Base-by-base conservation (phyloP, 2,113 vertebrate species). In the Gadus chalcogrammus region DNA sequence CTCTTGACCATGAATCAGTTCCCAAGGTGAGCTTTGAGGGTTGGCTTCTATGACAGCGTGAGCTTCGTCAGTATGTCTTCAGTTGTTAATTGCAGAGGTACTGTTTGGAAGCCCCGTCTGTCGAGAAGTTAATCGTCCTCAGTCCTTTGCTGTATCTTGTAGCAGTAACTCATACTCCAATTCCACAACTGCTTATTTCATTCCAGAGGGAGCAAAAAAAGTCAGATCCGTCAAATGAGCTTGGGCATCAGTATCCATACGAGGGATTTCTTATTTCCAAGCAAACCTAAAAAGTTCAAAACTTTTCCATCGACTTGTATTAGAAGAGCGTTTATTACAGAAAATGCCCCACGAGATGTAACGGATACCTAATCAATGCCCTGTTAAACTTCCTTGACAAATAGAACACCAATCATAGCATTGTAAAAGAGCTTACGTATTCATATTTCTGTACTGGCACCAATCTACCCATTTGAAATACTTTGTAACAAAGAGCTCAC, bases 401-500 rank as follows among this genome's bases (percentile, higher is more conserved):
- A 82, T 80, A 75, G 83, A 87, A 84, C 79, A 74, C 67, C 65
- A 62, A 70, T 76, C 70, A 69, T 69, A 24, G 66, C 59, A 71
- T 15, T 12, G 31, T 27, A 27, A 64, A 58, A 65, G 55, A 69
- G 31, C 31, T 35, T 35, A 52, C 61, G 74, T 60, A 67, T 72
- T n/a, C 69, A 74, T 35, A 16, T 68, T 69, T 63, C 67, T 55
- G 53, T 55, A 55, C 12, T 15, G 17, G 64, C 60, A 65, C 48
- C 38, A 59, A 27, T 64, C 67, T 24, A 16, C 74, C 61, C 58
- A 11, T 35, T 13, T 64, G 64, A 78, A 75, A 70, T 61, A 56
- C 68, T 52, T 2, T 72, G 61, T 65, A 83, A 83, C 82, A 84
- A 87, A 79, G 83, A 67, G 69, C 38, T 65, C 76, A 79, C 75